Base-by-base conservation (phyloP, 2,113 vertebrate genomes). In the Corythaixoides concolor region DNA sequence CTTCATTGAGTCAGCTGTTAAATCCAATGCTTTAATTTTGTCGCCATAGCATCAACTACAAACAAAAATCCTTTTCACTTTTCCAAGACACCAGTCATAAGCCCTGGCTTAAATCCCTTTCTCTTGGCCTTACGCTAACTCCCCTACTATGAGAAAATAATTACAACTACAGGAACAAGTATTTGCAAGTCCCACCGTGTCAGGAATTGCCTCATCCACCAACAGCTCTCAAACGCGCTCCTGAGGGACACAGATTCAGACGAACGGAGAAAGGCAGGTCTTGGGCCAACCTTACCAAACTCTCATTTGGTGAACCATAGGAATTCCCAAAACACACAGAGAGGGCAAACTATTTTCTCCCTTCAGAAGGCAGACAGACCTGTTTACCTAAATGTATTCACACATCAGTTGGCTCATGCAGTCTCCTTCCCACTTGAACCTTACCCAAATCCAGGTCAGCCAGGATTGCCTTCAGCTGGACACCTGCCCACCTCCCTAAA, bases 61-160 rank as follows among this genome's bases (percentile, higher is more conserved):
- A 92, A 83, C 28, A 66, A 92, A 88, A 95, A 90, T 49, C 33
- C 49, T 85, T 63, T 83, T 86, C 23, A 20, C 37, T 95, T 90
- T 81, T 78, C 56, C 35, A 88, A 81, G 75, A 88, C 41, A 84
- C 8, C 1, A 13, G 26, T 21, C 33, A 3, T n/a, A 93, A 80
- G 32, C 52, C 49, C 52, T 39, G 47, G 12, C 75, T 93, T 88
- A 88, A 90, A 70, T 56, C 76, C 33, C 47, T 53, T 81, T 89
- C 55, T 91, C 68, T 80, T 77, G 68, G 90, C 68, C 72, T 90
- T 49, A 80, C 0, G 1, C 64, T 52, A 77, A 70, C 76, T 81
- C 76, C 45, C 79, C 86, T 87, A 56, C 92, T 53, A 80, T 5
- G 43, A 90, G 45, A 78, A 93, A 88, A 69, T 78, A 90, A 94